Conservation (phyloP, 2,888 invertebrate species). For the Lasioglossum morio region DNA sequence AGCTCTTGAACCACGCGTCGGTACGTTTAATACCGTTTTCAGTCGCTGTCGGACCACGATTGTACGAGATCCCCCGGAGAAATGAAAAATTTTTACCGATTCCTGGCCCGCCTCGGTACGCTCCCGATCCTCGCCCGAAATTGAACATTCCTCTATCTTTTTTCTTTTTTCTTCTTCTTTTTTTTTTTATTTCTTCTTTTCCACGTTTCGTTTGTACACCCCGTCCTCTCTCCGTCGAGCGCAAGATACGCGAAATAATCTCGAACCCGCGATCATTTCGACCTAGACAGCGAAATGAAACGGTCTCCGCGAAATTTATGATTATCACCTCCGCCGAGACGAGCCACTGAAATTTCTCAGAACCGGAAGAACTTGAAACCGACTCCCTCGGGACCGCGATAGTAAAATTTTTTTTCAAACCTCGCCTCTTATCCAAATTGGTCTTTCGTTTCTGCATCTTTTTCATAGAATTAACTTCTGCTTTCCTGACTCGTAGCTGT, state of each 20-base stretch:
- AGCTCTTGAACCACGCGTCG: conserved; percentile 71
- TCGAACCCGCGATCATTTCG: neutral
- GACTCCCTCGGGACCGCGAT: neutral
- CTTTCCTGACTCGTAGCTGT: neutral
- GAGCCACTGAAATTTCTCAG: neutral
- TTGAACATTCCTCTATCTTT: conserved; percentile 7
- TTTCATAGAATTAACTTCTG: neutral
- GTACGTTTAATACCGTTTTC: conserved; percentile 74
- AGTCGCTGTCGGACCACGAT: conserved; percentile 27
- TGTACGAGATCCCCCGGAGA: conserved; percentile 33
- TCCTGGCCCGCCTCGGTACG: neutral
- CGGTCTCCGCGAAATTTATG: neutral
- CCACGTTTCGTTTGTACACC: neutral
- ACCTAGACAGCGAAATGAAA: conserved; percentile 6
- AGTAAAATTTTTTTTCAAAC: neutral
- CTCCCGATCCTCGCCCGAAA: conserved; percentile 26
- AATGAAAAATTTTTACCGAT: conserved; percentile 52
- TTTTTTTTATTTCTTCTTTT: too few relatives aligned
- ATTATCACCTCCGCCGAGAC: neutral
- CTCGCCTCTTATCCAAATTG: neutral
- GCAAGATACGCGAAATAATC: neutral
- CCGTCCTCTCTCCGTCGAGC: neutral
- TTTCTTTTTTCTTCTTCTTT: neutral
- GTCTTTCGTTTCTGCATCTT: neutral
- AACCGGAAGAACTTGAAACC: neutral